phyloP scores from a whole-genome alignment of 2,113 vertebrate species.

The Chlorodrepanis virens region DNA sequence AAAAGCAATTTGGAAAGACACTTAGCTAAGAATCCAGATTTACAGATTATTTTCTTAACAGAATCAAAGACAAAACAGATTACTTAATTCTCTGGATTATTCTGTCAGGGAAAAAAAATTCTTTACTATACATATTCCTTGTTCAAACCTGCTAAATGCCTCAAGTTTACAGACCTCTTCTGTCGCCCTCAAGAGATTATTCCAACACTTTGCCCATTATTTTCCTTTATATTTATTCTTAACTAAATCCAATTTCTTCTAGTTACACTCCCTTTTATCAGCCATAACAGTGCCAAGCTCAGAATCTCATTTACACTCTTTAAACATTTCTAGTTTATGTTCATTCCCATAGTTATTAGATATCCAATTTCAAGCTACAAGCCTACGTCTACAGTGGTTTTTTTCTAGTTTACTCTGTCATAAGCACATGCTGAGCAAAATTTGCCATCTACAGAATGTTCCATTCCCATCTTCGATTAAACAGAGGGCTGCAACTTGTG shows the following conservation, averaged over 20 bases:
- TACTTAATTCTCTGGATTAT: neutral
- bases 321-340: neutral
- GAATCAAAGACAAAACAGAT: neutral
- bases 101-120: neutral
- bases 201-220: neutral
- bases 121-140: neutral
- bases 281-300: neutral
- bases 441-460: neutral
- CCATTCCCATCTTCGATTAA: neutral
- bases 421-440: neutral
- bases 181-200: neutral
- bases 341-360: neutral
- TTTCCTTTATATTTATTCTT: neutral
- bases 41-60: neutral
- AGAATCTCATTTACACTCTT: slow-evolving; percentile 2
- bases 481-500: neutral
- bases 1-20: neutral
- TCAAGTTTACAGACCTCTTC: neutral
- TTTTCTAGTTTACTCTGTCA: neutral
- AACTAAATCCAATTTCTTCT: neutral
- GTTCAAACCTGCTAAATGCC: neutral
- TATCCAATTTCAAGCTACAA: neutral
- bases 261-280: neutral
- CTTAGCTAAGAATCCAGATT: neutral
- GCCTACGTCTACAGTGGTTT: neutral